Conservation (phyloP, 2,888 invertebrate genomes). For the Rotaria sp. region DNA sequence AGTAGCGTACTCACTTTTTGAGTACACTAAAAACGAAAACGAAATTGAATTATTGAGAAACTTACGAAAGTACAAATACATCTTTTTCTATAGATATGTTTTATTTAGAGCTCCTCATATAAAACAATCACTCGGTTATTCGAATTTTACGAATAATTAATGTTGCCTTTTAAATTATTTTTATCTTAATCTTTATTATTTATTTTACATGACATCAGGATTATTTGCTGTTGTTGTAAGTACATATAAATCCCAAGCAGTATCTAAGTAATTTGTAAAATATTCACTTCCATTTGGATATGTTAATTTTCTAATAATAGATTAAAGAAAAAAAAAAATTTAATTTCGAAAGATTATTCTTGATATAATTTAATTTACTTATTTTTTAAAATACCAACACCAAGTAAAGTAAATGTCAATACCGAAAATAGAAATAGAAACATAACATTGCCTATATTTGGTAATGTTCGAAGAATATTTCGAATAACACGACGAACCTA, state of each 20-base stretch:
- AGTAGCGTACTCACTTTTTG: too few species aligned
- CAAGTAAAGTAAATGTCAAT: conserved; percentile 53
- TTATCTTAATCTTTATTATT: neutral
- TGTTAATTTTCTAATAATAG: conserved; percentile 45
- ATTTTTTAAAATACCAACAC: conserved; percentile 32
- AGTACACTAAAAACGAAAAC: too few species aligned
- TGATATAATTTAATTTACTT: neutral
- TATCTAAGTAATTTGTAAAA: conserved; percentile 55
- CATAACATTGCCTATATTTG: conserved; percentile 56
- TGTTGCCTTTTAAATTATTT: too few species aligned
- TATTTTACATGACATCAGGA: conserved; percentile 57
- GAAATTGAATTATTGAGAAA: too few species aligned
- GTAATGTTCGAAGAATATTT: conserved; percentile 56
- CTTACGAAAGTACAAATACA: too few species aligned
- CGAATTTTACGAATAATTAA: too few species aligned
- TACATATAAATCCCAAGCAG: conserved; percentile 57
- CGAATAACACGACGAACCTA: conserved; percentile 50
- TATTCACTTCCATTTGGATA: conserved; percentile 54
- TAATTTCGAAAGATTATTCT: neutral
- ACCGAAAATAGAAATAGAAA: conserved; percentile 55
- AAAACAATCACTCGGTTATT: too few species aligned
- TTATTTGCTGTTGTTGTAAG: conserved; percentile 58
- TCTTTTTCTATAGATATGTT: too few species aligned
- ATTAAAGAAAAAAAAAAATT: neutral
- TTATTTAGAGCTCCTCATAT: too few species aligned